These are phyloP conservation scores for Coptodon bakossiorum DNA, from an alignment of 2,113 vertebrate genomes.

Conservation along the genomic window DNA sequence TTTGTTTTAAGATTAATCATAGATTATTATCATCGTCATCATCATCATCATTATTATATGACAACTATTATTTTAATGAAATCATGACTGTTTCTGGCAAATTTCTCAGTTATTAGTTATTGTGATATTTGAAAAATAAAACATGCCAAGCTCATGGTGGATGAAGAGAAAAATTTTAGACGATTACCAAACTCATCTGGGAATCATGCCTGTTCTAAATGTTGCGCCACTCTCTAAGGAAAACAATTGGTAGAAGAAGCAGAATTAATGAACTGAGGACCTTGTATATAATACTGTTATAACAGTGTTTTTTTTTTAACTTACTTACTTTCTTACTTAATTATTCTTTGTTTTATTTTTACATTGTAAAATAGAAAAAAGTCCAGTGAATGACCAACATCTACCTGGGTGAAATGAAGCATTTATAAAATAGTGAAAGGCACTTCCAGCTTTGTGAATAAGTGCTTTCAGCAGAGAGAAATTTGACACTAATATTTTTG, in stretches of 20 bases:
- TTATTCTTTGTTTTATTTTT: not conserved
- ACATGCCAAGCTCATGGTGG: not conserved
- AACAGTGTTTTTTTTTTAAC: not conserved
- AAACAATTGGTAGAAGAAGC: not conserved
- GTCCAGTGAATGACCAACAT: not conserved
- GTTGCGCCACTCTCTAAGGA: not conserved
- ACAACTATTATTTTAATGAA: not conserved
- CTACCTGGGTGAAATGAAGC: not conserved
- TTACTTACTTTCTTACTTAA: not conserved
- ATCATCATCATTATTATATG: not conserved
- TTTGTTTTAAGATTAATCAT: not conserved
- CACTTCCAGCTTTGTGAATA: not conserved
- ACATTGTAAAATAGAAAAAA: not conserved
- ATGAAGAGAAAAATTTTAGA: not conserved
- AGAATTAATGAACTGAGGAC: not conserved
- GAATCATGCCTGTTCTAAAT: not conserved
- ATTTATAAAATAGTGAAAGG: not conserved
- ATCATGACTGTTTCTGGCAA: not conserved
- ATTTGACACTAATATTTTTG: slow-evolving; percentile 12
- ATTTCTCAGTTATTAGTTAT: not conserved
- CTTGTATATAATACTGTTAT: not conserved
- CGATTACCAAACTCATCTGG: not conserved
- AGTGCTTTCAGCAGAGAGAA: not conserved
- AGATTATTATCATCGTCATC: not conserved
- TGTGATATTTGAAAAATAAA: not conserved